Conservation (phyloP, 2,797 vertebrate genomes). For the Gephyroberyx darwinii region DNA sequence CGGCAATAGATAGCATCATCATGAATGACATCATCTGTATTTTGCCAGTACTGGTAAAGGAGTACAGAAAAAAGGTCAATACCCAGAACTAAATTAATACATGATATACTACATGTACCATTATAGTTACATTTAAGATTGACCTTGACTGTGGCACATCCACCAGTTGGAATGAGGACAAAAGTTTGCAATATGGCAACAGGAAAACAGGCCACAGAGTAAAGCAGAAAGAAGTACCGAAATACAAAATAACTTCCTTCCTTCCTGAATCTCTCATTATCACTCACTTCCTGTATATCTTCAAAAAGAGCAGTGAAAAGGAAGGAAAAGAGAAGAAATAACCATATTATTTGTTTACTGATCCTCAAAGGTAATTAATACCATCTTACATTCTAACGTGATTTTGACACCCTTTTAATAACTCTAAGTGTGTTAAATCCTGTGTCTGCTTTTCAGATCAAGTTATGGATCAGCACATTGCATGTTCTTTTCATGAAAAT, state of each 20-base stretch:
- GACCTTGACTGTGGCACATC: background rate
- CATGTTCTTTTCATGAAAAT: constrained; percentile 48
- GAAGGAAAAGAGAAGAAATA: constrained; percentile 27
- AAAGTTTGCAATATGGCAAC: constrained; percentile 29
- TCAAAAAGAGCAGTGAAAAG: constrained; percentile 7
- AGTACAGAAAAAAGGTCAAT: background rate
- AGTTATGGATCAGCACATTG: constrained; percentile 54
- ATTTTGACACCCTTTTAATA: constrained; percentile 70
- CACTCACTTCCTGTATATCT: constrained; percentile 47
- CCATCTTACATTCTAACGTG: constrained; percentile 56
- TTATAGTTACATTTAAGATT: too few species aligned
- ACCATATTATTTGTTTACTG: constrained; percentile 47
- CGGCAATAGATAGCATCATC: background rate
- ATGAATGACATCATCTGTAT: background rate
- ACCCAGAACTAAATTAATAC: background rate
- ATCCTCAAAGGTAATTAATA: constrained; percentile 69
- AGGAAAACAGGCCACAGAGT: constrained; percentile 33
- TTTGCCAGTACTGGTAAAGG: background rate
- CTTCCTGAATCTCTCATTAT: constrained; percentile 52
- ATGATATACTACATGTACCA: too few species aligned
- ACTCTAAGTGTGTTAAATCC: constrained; percentile 56
- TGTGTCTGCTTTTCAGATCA: constrained; percentile 70
- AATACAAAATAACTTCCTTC: constrained; percentile 36
- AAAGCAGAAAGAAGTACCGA: constrained; percentile 27
- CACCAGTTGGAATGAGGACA: constrained; percentile 3